Percentiles rank a stretch among this genome's conserved stretches.
phyloP scores from a whole-genome alignment of 2,113 vertebrate species.

The Silurus meridionalis region DNA sequence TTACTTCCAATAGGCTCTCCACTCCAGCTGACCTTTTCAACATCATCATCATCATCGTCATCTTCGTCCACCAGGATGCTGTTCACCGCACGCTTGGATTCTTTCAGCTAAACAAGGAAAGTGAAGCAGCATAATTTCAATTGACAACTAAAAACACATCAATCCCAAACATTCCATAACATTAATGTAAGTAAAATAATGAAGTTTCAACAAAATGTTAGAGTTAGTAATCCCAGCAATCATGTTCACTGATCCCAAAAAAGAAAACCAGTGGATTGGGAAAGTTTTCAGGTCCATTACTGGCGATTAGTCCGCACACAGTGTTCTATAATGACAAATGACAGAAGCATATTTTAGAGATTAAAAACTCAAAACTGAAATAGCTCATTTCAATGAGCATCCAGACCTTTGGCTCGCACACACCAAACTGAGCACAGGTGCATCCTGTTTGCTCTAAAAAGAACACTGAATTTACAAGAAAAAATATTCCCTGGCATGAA shows the following conservation, averaged over 20 bases:
- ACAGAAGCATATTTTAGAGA: background rate
- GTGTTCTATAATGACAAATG: background rate
- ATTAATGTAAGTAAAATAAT: background rate
- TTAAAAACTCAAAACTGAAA: background rate
- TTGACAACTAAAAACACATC: background rate
- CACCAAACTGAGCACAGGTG: background rate
- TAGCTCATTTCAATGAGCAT: background rate
- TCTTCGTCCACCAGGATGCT: slow-evolving; percentile 82
- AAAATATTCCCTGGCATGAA: background rate
- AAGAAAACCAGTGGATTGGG: background rate
- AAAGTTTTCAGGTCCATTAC: background rate
- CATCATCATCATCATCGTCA: slow-evolving; percentile 82
- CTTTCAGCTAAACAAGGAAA: slow-evolving; percentile 77
- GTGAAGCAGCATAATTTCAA: background rate
- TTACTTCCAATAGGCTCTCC: slow-evolving; percentile 95
- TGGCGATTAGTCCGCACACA: background rate
- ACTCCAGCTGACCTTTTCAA: slow-evolving; percentile 92
- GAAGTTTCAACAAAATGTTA: background rate
- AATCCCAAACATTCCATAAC: background rate
- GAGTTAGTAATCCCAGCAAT: background rate
- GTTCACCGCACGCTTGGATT: slow-evolving; percentile 88
- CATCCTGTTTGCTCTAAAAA: slow-evolving; percentile 3
- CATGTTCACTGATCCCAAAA: background rate
- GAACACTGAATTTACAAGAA: background rate
- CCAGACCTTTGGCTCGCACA: background rate